Percentiles rank a stretch among this genome's conserved stretches.
phyloP scores from a whole-genome alignment of 1,140 invertebrate genomes.

The Trichonephila clavata region DNA sequence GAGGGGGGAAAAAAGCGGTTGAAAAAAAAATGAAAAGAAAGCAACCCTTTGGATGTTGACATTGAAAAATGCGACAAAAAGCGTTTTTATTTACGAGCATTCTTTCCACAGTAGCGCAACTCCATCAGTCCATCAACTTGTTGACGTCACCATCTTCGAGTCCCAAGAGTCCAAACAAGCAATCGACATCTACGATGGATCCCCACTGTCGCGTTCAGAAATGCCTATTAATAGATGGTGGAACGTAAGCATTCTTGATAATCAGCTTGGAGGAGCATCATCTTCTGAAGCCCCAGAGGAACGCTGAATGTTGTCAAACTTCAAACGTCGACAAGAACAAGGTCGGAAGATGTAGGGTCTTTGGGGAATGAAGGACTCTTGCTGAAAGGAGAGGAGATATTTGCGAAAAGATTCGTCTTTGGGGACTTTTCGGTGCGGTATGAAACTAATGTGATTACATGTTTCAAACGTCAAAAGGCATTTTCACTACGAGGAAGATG shows the following conservation, averaged over 20 bases:
- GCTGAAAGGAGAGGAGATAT: slow-evolving; percentile 6
- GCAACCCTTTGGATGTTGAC: not conserved
- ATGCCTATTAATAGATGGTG: slow-evolving; percentile 43
- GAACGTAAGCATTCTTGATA: slow-evolving; percentile 2
- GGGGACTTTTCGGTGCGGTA: not conserved
- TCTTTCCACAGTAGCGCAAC: not conserved
- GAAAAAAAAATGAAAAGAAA: not conserved
- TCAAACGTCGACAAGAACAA: slow-evolving; percentile 44
- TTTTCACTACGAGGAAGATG: not conserved
- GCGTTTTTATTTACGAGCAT: slow-evolving; percentile 14
- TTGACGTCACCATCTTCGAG: slow-evolving; percentile 31
- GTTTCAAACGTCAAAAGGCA: slow-evolving; percentile 13
- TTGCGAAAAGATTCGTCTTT: slow-evolving; percentile 44
- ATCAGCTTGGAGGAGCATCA: not conserved
- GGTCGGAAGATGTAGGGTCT: not conserved
- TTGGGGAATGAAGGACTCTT: not conserved
- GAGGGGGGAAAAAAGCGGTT: too few species aligned
- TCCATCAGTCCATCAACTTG: not conserved
- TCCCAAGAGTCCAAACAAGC: slow-evolving; percentile 32
- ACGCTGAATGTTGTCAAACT: slow-evolving; percentile 23
- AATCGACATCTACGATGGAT: not conserved
- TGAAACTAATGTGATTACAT: slow-evolving; percentile 1
- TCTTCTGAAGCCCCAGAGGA: not conserved
- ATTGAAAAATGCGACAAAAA: not conserved
- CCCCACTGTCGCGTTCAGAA: not conserved